Evolutionary conservation across 1,140 invertebrate genomes (phyloP).

Genomic region (Ctenoplectra terminalis): DNA sequence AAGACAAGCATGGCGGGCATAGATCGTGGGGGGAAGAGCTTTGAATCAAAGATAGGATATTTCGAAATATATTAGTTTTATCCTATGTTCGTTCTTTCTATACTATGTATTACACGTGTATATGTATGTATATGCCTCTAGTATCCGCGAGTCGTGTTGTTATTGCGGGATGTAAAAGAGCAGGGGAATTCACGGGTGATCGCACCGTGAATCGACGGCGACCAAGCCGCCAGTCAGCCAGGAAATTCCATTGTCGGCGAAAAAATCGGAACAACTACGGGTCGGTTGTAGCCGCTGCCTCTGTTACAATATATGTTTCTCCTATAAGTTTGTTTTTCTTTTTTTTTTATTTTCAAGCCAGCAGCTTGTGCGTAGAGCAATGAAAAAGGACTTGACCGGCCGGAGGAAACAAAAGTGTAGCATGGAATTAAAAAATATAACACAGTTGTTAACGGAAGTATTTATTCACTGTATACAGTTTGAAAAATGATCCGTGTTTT

Average conservation of each 20-base stretch:
- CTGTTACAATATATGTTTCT: constrained; percentile 27
- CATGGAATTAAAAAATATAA: neutral
- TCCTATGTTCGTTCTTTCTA: constrained; percentile 34
- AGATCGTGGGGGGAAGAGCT: neutral
- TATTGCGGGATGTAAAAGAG: constrained; percentile 70
- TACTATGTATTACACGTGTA: constrained; percentile 32
- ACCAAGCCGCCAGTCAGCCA: constrained; percentile 63
- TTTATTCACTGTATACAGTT: neutral
- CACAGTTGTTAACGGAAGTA: neutral
- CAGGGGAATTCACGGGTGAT: constrained; percentile 71
- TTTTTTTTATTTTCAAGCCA: constrained; percentile 27
- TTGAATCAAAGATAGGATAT: constrained; percentile 56
- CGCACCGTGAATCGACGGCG: constrained; percentile 47
- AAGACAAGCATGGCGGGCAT: neutral
- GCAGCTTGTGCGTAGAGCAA: neutral
- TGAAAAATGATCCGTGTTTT: neutral
- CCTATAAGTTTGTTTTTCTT: constrained; percentile 22
- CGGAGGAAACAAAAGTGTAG: neutral
- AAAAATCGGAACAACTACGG: constrained; percentile 43
- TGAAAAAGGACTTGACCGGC: neutral
- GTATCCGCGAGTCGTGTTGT: constrained; percentile 55
- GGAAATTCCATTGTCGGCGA: constrained; percentile 63
- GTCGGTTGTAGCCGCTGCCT: constrained; percentile 32
- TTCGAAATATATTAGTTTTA: constrained; percentile 68
- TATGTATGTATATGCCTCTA: neutral